Conservation (phyloP, 1,140 invertebrate species). For the Cotesia glomerata region DNA sequence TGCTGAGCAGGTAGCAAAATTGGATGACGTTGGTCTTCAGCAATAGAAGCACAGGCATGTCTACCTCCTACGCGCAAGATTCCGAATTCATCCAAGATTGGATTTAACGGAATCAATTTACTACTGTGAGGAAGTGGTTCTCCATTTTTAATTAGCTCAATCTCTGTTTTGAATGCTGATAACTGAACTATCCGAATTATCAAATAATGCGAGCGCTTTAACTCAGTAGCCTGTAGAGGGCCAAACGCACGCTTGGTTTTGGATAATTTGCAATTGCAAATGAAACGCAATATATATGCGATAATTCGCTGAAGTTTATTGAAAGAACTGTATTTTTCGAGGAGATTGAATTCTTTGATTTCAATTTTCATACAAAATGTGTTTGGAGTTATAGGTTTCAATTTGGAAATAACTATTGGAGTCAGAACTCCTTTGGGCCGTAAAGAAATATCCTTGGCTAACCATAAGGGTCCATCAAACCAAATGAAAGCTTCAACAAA, state of each 20-base stretch:
- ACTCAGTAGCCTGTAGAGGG: not conserved
- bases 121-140: not conserved
- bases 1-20: constrained; percentile 14
- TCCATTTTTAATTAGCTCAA: not conserved
- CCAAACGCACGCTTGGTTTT: not conserved
- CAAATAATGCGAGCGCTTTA: not conserved
- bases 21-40: not conserved
- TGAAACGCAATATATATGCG: not conserved
- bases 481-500: not conserved
- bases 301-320: not conserved
- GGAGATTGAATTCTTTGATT: not conserved
- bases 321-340: not conserved
- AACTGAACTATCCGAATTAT: not conserved
- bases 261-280: not conserved
- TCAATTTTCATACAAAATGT: not conserved
- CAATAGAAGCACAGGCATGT: not conserved
- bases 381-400: not conserved
- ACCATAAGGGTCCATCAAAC: not conserved
- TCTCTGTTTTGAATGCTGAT: constrained; percentile 18
- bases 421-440: not conserved
- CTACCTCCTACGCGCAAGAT: constrained; percentile 10
- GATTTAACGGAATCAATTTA: constrained; percentile 4
- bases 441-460: not conserved
- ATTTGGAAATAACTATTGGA: not conserved
- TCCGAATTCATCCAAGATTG: constrained; percentile 14